phyloP scores from a whole-genome alignment of 2,888 invertebrate genomes.

The Zygogramma bicolorata region DNA sequence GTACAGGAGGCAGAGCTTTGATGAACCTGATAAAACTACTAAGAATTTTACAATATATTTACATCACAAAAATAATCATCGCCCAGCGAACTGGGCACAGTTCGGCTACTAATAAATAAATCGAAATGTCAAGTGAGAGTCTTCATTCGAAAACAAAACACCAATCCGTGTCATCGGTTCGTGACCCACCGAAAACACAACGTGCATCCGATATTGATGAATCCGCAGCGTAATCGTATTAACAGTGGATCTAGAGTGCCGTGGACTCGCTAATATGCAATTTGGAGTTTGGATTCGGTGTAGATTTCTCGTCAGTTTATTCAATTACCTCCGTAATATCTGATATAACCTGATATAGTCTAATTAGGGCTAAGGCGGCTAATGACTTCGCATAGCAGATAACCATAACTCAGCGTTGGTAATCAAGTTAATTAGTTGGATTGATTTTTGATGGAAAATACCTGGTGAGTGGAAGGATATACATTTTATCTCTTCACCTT shows the following conservation, averaged over 20 bases:
- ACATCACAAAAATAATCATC: too few species aligned
- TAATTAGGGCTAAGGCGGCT: conserved; percentile 21
- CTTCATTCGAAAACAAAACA: background rate
- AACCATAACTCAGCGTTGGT: background rate
- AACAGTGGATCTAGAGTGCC: background rate
- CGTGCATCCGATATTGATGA: background rate
- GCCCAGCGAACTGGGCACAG: too few species aligned
- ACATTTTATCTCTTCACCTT: too few species aligned
- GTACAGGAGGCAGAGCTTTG: too few species aligned
- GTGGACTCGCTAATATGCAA: conserved; percentile 15
- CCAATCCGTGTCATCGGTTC: background rate
- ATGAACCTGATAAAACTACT: too few species aligned
- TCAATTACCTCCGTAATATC: conserved; percentile 41
- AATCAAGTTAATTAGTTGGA: too few species aligned
- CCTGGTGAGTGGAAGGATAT: too few species aligned
- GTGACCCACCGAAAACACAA: background rate
- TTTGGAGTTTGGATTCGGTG: conserved; percentile 34
- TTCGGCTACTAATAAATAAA: too few species aligned
- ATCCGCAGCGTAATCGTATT: background rate
- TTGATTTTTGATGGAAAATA: too few species aligned
- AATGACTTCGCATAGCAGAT: background rate
- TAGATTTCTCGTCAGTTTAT: conserved; percentile 35
- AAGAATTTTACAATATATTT: too few species aligned
- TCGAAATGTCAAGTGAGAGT: too few species aligned
- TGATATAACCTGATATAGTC: conserved; percentile 36